A percentile compares a stretch with the other conserved stretches of the same genome.
These are phyloP conservation scores for Columbina picui DNA, from an alignment of 2,113 vertebrate species.

Conservation along the genomic window DNA sequence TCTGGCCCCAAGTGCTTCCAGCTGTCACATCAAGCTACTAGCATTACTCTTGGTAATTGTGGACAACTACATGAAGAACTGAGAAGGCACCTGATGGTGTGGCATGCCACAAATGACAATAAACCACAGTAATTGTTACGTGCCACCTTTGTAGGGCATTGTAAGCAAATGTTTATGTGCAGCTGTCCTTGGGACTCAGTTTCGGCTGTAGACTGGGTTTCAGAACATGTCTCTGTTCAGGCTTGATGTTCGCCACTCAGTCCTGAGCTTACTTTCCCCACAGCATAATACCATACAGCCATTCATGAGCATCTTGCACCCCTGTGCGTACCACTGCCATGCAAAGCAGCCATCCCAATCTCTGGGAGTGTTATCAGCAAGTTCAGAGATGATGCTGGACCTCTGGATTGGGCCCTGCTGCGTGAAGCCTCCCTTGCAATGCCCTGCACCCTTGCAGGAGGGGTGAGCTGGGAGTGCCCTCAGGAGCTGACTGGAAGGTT, in stretches of 20 bases:
- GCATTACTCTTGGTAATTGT: neutral
- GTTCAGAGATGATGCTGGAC: neutral
- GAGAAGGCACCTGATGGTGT: accelerated
- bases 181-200: too few species aligned
- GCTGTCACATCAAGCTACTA: neutral
- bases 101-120: neutral
- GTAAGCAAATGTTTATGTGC: neutral
- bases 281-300: neutral
- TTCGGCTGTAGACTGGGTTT: neutral
- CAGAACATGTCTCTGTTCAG: neutral
- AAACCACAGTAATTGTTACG: accelerated
- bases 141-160: neutral
- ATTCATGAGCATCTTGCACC: accelerated
- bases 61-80: neutral
- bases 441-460: neutral
- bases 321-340: accelerated
- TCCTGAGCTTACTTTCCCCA: neutral
- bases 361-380: neutral
- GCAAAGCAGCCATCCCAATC: neutral
- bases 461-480: neutral
- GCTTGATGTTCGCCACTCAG: neutral
- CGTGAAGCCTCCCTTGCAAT: accelerated
- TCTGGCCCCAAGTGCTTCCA: conserved; percentile 8
- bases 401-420: accelerated
- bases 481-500: conserved; percentile 3